Percentiles rank a stretch among this genome's conserved stretches.
phyloP scores from a whole-genome alignment of 2,113 vertebrate species.

The Tragelaphus buxtoni region DNA sequence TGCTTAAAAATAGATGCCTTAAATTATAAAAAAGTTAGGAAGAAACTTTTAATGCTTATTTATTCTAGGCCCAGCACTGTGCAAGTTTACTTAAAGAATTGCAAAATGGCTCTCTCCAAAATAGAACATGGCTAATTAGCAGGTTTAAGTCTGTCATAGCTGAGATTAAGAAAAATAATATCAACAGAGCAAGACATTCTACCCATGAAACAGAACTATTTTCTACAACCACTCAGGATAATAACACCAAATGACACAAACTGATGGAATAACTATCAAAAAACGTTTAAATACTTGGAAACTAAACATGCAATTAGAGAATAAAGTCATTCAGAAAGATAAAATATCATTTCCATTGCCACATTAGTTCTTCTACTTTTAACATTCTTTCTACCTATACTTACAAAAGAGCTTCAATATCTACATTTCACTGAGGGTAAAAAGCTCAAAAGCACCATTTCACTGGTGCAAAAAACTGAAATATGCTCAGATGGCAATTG shows the following conservation, averaged over 20 bases:
- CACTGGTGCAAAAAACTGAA: neutral
- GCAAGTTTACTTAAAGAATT: neutral
- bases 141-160: neutral
- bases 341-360: neutral
- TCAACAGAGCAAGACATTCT: neutral
- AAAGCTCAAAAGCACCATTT: neutral
- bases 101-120: neutral
- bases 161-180: neutral
- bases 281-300: neutral
- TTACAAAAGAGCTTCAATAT: neutral
- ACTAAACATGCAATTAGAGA: neutral
- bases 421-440: neutral
- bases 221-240: neutral
- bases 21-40: neutral
- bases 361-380: neutral
- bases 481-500: neutral
- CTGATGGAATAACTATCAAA: neutral
- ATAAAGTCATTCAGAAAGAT: slow-evolving; percentile 20
- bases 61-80: neutral
- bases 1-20: neutral
- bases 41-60: neutral
- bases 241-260: neutral
- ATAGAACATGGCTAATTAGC: neutral
- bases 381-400: neutral
- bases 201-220: neutral